Evolutionary conservation across 2,797 vertebrate genomes (phyloP).

Genomic region (Phrynocephalus vlangalii): DNA sequence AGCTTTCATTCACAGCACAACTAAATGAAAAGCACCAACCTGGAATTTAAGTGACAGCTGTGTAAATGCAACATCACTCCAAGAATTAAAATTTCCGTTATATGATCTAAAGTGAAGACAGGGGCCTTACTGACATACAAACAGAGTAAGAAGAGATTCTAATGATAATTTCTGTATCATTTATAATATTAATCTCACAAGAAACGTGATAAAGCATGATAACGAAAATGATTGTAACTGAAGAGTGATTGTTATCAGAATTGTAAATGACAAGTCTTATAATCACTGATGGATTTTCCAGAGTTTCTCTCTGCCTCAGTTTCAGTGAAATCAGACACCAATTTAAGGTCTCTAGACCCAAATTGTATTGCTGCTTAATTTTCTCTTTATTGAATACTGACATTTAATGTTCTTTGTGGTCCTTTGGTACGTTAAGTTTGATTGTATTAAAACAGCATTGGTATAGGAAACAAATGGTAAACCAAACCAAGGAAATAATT

Average conservation of each 20-base stretch:
- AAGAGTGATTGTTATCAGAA: background rate
- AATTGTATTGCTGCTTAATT: slow-evolving; percentile 8
- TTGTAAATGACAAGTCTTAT: background rate
- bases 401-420: slow-evolving; percentile 19
- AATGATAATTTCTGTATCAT: slow-evolving; percentile 27
- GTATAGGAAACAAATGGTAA: background rate
- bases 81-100: slow-evolving; percentile 14
- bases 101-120: slow-evolving; percentile 7
- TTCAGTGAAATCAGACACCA: background rate
- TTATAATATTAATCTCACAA: slow-evolving; percentile 25
- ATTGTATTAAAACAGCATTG: slow-evolving; percentile 38
- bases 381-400: slow-evolving; percentile 41
- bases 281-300: background rate
- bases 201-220: accelerated
- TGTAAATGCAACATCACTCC: background rate
- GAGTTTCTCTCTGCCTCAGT: background rate
- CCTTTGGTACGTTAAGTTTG: slow-evolving; percentile 24
- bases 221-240: slow-evolving; percentile 2
- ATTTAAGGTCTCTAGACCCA: slow-evolving; percentile 31
- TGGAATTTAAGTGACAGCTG: slow-evolving; percentile 9
- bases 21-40: slow-evolving; percentile 20
- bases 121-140: background rate
- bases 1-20: background rate
- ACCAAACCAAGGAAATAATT: background rate
- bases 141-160: slow-evolving; percentile 26